Percentiles rank a stretch among this genome's conserved stretches.
Evolutionary conservation across 2,888 invertebrate genomes (phyloP).

Genomic region (Dichetophora obliterata): DNA sequence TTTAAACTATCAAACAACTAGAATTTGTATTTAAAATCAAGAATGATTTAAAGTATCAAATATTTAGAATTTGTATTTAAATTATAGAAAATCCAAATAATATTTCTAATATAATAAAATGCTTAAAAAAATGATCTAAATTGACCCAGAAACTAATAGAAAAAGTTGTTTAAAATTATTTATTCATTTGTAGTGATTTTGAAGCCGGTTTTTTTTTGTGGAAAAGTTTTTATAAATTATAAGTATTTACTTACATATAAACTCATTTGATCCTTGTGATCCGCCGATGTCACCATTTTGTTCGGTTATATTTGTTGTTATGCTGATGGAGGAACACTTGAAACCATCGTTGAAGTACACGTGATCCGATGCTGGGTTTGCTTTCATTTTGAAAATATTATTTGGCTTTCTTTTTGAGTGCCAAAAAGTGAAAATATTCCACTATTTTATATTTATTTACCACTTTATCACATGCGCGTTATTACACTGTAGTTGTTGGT

Average conservation of each 20-base stretch:
- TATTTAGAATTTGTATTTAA: no score
- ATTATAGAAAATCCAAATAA: no score
- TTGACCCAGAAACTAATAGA: no score
- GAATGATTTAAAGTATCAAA: no score
- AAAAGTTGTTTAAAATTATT: no score
- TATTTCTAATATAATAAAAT: no score
- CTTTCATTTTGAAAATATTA: slow-evolving; percentile 60
- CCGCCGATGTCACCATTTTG: slow-evolving; percentile 62
- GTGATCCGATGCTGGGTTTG: slow-evolving; percentile 64
- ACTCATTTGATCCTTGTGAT: slow-evolving; percentile 74
- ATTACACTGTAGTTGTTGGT: neutral
- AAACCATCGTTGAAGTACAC: slow-evolving; percentile 68
- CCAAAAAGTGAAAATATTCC: neutral
- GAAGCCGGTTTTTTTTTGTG: no score
- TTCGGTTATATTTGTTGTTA: slow-evolving; percentile 61
- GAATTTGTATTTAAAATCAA: no score
- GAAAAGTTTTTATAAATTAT: no score
- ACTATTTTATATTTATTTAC: neutral
- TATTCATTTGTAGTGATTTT: no score
- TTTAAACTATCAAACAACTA: no score
- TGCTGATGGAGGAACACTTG: slow-evolving; percentile 67
- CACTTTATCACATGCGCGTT: neutral
- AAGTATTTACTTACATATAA: slow-evolving; percentile 67
- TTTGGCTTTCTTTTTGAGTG: neutral
- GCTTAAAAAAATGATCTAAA: no score